Evolutionary conservation across 2,888 invertebrate genomes (phyloP).

Genomic region (Metellina segmentata): DNA sequence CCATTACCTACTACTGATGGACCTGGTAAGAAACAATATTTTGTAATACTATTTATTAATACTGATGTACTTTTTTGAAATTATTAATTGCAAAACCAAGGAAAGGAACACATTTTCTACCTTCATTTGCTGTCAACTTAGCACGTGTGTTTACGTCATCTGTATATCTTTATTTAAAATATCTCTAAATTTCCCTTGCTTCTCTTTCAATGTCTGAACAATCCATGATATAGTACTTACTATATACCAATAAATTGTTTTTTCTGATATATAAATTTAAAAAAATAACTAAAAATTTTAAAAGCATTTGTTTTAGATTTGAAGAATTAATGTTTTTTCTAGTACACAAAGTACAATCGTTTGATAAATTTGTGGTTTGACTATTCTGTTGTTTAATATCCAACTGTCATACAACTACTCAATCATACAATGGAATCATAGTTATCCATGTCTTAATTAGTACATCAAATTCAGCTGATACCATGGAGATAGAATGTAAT

Average conservation of each 20-base stretch:
- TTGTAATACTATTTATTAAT: background rate
- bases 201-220: too few relatives aligned
- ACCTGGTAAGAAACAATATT: constrained; percentile 77
- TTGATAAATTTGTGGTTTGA: background rate
- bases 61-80: background rate
- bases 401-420: too few relatives aligned
- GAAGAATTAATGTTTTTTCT: too few relatives aligned
- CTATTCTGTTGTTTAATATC: too few relatives aligned
- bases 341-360: background rate
- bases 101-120: constrained; percentile 46
- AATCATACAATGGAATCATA: too few relatives aligned
- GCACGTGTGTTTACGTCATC: background rate
- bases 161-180: background rate
- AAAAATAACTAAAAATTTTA: background rate
- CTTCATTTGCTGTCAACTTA: background rate
- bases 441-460: too few relatives aligned
- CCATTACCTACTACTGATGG: constrained; percentile 81
- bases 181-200: background rate
- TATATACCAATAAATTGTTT: too few relatives aligned
- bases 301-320: background rate
- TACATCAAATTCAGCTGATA: too few relatives aligned
- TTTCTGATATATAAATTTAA: background rate
- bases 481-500: too few relatives aligned
- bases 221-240: too few relatives aligned
- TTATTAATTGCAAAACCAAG: background rate